These are phyloP conservation scores for Sinocyclocheilus maitianheensis DNA, from an alignment of 2,113 vertebrate species.

Conservation along the genomic window DNA sequence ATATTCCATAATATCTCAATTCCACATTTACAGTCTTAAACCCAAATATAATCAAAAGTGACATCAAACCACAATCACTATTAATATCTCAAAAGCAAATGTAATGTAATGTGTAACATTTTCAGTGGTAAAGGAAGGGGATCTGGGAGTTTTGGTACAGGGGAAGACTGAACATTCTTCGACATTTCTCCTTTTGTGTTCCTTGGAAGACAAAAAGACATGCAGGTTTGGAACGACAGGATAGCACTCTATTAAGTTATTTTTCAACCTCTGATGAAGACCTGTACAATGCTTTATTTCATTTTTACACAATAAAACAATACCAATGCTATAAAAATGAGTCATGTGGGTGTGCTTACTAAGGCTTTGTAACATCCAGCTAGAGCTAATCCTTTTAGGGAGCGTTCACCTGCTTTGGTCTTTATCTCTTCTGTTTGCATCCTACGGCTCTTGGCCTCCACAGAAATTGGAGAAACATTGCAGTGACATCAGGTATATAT, in stretches of 20 bases:
- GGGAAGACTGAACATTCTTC: no score
- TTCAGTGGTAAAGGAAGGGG: no score
- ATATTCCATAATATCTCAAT: no score
- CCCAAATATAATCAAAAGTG: no score
- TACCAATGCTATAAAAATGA: not conserved
- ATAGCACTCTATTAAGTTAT: not conserved
- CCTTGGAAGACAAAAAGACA: no score
- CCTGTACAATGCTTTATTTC: not conserved
- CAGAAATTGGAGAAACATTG: conserved; percentile 29
- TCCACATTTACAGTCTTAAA: no score
- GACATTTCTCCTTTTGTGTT: no score
- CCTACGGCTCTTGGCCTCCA: conserved; percentile 44
- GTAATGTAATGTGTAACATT: no score
- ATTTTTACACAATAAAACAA: not conserved
- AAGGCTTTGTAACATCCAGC: conserved; percentile 54
- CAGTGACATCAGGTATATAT: not conserved
- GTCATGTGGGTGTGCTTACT: conserved; percentile 42
- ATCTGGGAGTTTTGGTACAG: no score
- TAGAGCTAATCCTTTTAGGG: conserved; percentile 60
- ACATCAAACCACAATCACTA: no score
- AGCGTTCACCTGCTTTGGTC: conserved; percentile 42
- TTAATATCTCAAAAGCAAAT: no score
- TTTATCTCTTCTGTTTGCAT: conserved; percentile 57
- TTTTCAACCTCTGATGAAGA: not conserved
- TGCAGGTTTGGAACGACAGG: no score